Percentiles rank a stretch among this genome's conserved stretches.
Conservation (phyloP, 2,797 vertebrate genomes). For the Mustela erminea region DNA sequence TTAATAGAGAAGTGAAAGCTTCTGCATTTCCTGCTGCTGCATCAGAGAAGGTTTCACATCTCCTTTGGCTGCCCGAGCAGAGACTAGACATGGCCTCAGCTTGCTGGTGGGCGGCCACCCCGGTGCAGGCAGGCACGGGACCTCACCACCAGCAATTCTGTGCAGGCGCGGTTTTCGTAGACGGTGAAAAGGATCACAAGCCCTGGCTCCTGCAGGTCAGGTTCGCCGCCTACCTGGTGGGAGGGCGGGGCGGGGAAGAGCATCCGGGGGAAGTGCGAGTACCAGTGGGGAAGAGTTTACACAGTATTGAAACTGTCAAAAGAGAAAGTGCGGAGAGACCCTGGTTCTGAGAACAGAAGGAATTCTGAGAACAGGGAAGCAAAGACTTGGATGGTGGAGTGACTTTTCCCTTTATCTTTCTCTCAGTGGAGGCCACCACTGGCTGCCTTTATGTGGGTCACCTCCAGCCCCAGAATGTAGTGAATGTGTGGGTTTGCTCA, state of each 20-base stretch:
- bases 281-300: background rate
- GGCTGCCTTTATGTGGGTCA: background rate
- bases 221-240: background rate
- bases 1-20: constrained; percentile 76
- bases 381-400: background rate
- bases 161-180: background rate
- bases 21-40: constrained; percentile 20
- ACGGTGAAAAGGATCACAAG: background rate
- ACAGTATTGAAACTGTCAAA: background rate
- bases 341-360: background rate
- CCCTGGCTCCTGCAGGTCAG: background rate
- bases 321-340: constrained; percentile 31
- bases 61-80: constrained; percentile 44
- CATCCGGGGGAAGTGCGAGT: background rate
- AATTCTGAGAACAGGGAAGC: background rate
- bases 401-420: background rate
- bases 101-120: background rate
- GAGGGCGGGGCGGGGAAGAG: too few species aligned
- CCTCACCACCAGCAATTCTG: accelerated
- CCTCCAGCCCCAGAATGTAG: background rate
- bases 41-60: constrained; percentile 71
- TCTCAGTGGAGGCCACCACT: background rate
- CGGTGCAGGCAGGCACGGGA: accelerated
- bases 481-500: background rate
- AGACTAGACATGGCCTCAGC: background rate